Conservation (phyloP, 2,113 vertebrate genomes). For the Caloenas nicobarica region DNA sequence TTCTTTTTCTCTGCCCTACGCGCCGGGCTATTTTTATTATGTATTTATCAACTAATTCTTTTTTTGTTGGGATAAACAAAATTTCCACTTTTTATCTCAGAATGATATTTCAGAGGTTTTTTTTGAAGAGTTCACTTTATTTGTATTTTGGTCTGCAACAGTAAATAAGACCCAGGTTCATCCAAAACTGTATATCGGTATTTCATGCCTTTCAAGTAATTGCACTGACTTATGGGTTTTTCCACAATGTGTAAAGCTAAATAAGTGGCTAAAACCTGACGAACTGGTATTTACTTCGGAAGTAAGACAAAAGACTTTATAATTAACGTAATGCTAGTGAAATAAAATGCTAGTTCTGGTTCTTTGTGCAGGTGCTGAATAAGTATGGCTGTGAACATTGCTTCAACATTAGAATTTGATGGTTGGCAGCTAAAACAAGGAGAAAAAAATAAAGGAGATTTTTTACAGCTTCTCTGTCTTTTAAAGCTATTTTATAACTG, state of each 20-base stretch:
- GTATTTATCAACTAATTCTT: not conserved
- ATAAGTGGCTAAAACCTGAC: not conserved
- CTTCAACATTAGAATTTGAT: not conserved
- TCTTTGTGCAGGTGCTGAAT: not conserved
- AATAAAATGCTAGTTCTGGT: not conserved
- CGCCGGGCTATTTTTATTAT: not conserved
- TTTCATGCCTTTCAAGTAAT: not conserved
- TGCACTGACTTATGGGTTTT: not conserved
- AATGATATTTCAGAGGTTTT: not conserved
- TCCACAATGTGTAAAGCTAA: not conserved
- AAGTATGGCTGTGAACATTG: not conserved
- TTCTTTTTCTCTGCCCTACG: not conserved
- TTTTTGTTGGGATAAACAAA: not conserved
- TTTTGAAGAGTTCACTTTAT: not conserved
- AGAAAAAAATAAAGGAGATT: no score
- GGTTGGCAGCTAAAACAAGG: not conserved
- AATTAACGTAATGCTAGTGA: not conserved
- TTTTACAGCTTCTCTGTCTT: not conserved
- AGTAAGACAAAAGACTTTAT: not conserved
- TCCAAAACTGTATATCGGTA: not conserved
- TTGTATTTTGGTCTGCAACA: not conserved
- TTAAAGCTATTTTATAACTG: not conserved
- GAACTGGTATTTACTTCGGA: not conserved
- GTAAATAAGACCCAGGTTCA: not conserved
- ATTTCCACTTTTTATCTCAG: not conserved